Percentiles rank a stretch among this genome's conserved stretches.
These are phyloP conservation scores for Celastrina argiolus DNA, from an alignment of 2,888 invertebrate species.

Conservation along the genomic window DNA sequence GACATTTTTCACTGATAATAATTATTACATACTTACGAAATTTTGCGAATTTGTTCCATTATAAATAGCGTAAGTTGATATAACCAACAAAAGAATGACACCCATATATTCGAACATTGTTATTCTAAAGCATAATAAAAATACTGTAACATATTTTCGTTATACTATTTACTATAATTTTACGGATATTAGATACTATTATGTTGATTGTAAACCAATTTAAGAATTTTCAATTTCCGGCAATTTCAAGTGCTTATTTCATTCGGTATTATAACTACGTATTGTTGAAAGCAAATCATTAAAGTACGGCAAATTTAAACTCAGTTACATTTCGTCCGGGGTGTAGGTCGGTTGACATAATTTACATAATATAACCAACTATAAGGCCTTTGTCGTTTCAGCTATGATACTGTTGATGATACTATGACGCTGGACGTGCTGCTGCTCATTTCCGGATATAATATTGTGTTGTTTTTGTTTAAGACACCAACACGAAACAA, in stretches of 20 bases:
- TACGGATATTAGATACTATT: conserved; percentile 3
- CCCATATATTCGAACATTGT: conserved; percentile 31
- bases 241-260: background rate
- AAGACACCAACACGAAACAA: too few species aligned
- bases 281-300: background rate
- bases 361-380: too few species aligned
- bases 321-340: background rate
- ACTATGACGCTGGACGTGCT: too few species aligned
- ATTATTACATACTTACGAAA: conserved; percentile 44
- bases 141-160: background rate
- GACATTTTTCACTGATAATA: background rate
- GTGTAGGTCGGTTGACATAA: background rate
- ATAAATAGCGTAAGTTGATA: conserved; percentile 29
- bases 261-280: background rate
- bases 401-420: too few species aligned
- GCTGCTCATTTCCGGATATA: too few species aligned
- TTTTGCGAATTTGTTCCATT: conserved; percentile 42
- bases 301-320: background rate
- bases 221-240: conserved; percentile 15
- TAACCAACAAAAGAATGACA: conserved; percentile 35
- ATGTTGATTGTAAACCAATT: conserved; percentile 1
- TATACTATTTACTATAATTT: background rate
- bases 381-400: too few species aligned
- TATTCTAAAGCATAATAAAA: conserved; percentile 16
- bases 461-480: too few species aligned